phyloP scores from a whole-genome alignment of 2,888 invertebrate genomes.

The Clepsis dumicolana region DNA sequence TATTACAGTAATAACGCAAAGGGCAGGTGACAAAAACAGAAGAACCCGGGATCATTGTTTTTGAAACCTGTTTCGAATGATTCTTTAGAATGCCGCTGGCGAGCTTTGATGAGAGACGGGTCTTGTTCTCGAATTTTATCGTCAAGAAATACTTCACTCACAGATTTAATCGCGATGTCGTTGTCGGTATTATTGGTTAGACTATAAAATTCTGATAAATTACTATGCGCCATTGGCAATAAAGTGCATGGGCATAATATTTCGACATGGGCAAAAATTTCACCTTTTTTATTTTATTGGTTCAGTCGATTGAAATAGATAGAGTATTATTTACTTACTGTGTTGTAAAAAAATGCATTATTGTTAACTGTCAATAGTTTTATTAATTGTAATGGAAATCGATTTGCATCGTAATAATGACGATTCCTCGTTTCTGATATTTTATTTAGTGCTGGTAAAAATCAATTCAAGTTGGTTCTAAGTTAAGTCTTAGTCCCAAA shows the following conservation, averaged over 20 bases:
- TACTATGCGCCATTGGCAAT: background rate
- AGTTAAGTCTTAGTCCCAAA: too few relatives aligned
- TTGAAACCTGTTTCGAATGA: slow-evolving; percentile 42
- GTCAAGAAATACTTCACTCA: slow-evolving; percentile 23
- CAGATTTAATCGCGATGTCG: background rate
- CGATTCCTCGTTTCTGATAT: too few relatives aligned
- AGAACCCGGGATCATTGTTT: slow-evolving; percentile 42
- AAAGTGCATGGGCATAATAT: background rate
- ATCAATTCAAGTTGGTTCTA: too few relatives aligned
- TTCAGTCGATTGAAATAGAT: background rate
- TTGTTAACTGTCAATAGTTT: too few relatives aligned
- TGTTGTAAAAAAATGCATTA: too few relatives aligned
- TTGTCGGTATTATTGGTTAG: background rate
- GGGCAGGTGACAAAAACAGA: slow-evolving; percentile 42
- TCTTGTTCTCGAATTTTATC: slow-evolving; percentile 38
- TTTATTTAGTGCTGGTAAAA: too few relatives aligned
- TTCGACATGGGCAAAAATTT: background rate
- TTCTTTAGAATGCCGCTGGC: slow-evolving; percentile 43
- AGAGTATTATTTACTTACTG: too few relatives aligned
- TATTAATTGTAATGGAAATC: too few relatives aligned
- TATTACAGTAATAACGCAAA: slow-evolving; percentile 42
- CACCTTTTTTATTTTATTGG: background rate
- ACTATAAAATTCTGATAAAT: background rate
- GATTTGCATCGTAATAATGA: too few relatives aligned
- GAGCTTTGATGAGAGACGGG: slow-evolving; percentile 40